Conservation (phyloP, 2,113 vertebrate genomes). For the Nesoenas mayeri region DNA sequence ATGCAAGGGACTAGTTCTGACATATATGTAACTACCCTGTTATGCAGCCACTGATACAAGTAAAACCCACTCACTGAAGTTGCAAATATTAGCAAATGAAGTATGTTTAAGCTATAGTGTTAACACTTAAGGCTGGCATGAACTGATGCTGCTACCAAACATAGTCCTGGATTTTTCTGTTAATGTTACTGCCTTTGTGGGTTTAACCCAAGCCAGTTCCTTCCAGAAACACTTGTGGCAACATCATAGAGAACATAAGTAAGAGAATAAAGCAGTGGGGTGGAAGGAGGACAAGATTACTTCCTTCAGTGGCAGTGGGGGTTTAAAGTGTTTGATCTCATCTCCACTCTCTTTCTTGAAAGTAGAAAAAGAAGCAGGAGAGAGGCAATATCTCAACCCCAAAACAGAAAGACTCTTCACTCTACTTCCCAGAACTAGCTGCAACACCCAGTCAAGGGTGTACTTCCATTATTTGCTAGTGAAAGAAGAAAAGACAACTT, state of each 20-base stretch:
- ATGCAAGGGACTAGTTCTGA: neutral
- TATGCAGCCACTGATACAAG: neutral
- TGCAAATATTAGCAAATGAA: slow-evolving; percentile 41
- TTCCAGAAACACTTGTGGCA: neutral
- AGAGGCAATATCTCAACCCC: neutral
- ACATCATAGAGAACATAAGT: neutral
- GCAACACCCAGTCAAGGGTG: neutral
- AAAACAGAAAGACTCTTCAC: neutral
- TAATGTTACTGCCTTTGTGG: neutral
- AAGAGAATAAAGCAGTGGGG: neutral
- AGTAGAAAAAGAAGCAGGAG: neutral
- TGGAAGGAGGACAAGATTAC: neutral
- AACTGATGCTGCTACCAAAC: slow-evolving; percentile 18
- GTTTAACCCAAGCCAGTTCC: neutral
- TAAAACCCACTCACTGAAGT: neutral
- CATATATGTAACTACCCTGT: neutral
- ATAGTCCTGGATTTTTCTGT: neutral
- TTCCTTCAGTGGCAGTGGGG: neutral
- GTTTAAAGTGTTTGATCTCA: neutral
- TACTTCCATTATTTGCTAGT: neutral
- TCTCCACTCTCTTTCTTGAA: neutral
- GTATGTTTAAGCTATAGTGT: neutral
- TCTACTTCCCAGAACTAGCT: neutral
- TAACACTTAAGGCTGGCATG: neutral
- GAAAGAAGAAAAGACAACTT: neutral